Evolutionary conservation across 2,113 vertebrate species (phyloP).

Genomic region (Miniopterus natalensis): DNA sequence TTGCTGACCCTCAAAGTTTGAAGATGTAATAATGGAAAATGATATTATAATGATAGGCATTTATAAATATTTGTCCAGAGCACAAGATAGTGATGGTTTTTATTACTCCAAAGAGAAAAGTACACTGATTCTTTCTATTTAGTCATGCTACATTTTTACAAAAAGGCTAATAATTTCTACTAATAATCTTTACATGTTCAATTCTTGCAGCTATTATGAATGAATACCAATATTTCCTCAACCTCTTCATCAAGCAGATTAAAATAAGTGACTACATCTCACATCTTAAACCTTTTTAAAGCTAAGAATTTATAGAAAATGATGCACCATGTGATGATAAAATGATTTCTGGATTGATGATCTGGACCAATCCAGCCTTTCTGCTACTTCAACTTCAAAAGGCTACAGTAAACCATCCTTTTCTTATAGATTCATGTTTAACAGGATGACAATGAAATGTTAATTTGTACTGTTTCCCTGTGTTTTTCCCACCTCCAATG

Average conservation of each 20-base stretch:
- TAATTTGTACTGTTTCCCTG: background rate
- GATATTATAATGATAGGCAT: background rate
- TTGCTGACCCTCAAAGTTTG: background rate
- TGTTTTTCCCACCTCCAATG: background rate
- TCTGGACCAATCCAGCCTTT: background rate
- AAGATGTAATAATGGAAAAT: background rate
- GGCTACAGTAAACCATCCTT: background rate
- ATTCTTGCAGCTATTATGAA: slow-evolving; percentile 43
- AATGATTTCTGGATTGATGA: background rate
- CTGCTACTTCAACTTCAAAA: background rate
- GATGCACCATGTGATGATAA: slow-evolving; percentile 72
- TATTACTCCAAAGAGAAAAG: background rate
- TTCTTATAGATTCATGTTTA: background rate
- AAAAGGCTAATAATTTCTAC: slow-evolving; percentile 37
- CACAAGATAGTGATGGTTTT: background rate
- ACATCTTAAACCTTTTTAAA: slow-evolving; percentile 74
- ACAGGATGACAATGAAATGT: background rate
- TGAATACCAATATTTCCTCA: slow-evolving; percentile 76
- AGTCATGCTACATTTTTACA: background rate
- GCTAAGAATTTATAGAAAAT: slow-evolving; percentile 72
- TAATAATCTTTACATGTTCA: slow-evolving; percentile 56
- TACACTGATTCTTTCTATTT: background rate
- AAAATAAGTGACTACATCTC: slow-evolving; percentile 68
- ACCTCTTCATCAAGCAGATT: slow-evolving; percentile 64
- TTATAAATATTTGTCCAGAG: background rate